Percentiles rank a stretch among this genome's conserved stretches.
Conservation (phyloP, 2,113 vertebrate species). For the Podiceps cristatus region DNA sequence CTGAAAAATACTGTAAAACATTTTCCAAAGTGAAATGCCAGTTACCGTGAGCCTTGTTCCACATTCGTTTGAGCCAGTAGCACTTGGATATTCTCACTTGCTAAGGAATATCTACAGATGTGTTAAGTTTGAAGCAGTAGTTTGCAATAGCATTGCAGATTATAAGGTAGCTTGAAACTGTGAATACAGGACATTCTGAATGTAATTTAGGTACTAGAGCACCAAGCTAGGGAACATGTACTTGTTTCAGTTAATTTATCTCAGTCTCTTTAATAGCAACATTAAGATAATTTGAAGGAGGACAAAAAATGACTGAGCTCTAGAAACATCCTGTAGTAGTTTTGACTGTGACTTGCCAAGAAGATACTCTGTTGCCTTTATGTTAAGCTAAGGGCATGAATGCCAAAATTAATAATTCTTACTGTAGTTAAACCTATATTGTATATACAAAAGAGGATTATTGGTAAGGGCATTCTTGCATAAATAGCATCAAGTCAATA, state of each 20-base stretch:
- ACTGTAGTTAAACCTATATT: constrained; percentile 69
- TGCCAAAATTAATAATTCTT: constrained; percentile 71
- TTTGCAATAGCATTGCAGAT: neutral
- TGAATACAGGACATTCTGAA: constrained; percentile 62
- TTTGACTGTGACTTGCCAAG: constrained; percentile 74
- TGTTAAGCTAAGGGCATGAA: constrained; percentile 72
- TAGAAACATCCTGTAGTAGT: constrained; percentile 66
- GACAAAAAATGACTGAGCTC: constrained; percentile 23
- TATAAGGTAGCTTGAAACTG: constrained; percentile 48
- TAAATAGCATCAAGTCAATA: constrained; percentile 75
- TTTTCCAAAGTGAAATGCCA: neutral
- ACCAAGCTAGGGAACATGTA: neutral
- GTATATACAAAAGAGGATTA: constrained; percentile 74
- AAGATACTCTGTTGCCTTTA: constrained; percentile 76
- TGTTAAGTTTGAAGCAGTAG: neutral
- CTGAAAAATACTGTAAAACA: neutral
- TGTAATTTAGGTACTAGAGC: constrained; percentile 45
- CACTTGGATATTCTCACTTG: neutral
- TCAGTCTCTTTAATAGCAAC: neutral
- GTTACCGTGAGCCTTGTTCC: constrained; percentile 7
- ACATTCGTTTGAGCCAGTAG: neutral
- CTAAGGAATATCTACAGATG: neutral
- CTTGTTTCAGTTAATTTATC: constrained; percentile 38
- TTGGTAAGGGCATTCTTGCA: constrained; percentile 72
- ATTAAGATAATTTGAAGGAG: constrained; percentile 24